phyloP scores from a whole-genome alignment of 2,797 vertebrate genomes.

The Sphenopsis melanotis region DNA sequence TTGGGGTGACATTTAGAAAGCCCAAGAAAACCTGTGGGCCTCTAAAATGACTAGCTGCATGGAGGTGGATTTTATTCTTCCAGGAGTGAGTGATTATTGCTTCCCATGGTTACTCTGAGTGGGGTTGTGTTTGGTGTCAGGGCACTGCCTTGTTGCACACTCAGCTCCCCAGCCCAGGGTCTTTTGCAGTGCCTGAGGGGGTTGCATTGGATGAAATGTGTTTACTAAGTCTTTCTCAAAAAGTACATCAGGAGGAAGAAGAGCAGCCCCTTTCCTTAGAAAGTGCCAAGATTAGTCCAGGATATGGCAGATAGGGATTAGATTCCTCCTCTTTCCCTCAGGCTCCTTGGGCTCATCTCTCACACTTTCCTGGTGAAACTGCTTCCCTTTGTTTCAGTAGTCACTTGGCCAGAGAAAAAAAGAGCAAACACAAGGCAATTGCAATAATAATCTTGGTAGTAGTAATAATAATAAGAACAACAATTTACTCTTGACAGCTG shows the following conservation, averaged over 20 bases:
- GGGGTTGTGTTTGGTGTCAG: rapidly evolving
- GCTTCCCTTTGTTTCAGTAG: background rate
- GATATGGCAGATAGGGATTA: background rate
- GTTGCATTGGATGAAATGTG: background rate
- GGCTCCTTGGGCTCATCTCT: background rate
- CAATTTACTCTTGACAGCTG: background rate
- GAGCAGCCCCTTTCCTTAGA: background rate
- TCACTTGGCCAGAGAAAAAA: background rate
- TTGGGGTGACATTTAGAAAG: background rate
- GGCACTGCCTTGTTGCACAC: background rate
- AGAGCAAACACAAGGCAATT: background rate
- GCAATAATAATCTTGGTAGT: background rate
- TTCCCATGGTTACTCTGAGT: background rate
- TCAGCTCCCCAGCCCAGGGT: background rate
- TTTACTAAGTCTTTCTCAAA: background rate
- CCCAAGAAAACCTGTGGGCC: background rate
- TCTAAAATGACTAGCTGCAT: background rate
- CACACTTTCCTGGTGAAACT: background rate
- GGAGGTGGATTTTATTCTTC: background rate
- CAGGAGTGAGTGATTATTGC: background rate
- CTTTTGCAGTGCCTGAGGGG: background rate
- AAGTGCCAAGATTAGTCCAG: background rate
- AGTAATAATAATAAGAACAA: background rate
- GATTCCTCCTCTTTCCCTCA: background rate
- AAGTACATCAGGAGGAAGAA: background rate